These are phyloP conservation scores for Daphoenositta chrysoptera DNA, from an alignment of 2,113 vertebrate genomes.

Conservation along the genomic window DNA sequence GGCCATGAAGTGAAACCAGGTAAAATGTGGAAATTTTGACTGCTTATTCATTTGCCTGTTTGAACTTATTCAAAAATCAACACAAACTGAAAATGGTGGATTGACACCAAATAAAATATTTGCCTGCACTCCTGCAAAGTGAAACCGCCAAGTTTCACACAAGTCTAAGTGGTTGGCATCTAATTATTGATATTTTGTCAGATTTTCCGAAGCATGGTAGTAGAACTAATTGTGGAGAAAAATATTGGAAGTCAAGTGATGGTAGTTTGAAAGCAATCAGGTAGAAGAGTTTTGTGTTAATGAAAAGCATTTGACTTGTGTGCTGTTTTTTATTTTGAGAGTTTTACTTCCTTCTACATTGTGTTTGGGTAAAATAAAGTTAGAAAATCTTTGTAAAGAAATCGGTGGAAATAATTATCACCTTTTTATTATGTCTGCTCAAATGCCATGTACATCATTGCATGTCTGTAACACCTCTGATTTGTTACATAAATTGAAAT, in stretches of 20 bases:
- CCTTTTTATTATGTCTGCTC: background rate
- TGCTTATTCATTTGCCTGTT: background rate
- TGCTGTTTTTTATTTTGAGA: background rate
- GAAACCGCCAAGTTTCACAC: background rate
- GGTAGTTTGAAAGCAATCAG: background rate
- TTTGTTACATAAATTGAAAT: background rate
- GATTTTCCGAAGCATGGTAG: background rate
- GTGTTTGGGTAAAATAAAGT: background rate
- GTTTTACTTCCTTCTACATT: background rate
- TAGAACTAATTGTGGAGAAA: background rate
- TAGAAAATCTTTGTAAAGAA: background rate
- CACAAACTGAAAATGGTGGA: background rate
- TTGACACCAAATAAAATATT: constrained; percentile 37
- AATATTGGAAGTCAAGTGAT: background rate
- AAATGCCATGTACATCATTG: background rate
- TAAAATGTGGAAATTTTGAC: constrained; percentile 7
- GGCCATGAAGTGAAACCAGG: background rate
- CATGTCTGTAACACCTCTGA: background rate
- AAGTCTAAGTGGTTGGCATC: background rate
- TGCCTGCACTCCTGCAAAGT: background rate
- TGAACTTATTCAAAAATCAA: background rate
- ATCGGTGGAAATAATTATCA: background rate
- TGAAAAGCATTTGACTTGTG: background rate
- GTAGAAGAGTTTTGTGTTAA: background rate
- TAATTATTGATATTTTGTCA: constrained; percentile 14